These are phyloP conservation scores for Etheostoma perlongum DNA, from an alignment of 2,797 vertebrate genomes.

Conservation along the genomic window DNA sequence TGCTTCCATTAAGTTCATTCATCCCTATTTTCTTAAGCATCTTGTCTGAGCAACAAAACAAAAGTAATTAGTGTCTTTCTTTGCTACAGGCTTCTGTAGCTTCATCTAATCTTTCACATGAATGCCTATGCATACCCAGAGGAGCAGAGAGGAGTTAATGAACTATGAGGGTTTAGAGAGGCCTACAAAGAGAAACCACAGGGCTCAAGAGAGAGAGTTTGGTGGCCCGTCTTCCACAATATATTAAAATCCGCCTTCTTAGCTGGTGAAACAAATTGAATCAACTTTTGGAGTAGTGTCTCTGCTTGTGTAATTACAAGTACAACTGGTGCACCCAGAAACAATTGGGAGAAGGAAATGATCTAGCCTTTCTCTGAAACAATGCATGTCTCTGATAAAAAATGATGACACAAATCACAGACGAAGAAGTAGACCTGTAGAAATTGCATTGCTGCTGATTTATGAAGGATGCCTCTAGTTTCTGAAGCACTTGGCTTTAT, in stretches of 20 bases:
- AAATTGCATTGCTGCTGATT: slow-evolving; percentile 24
- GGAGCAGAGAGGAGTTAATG: slow-evolving; percentile 55
- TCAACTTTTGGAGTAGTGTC: slow-evolving; percentile 48
- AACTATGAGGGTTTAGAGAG: slow-evolving; percentile 58
- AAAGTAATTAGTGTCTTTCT: slow-evolving; percentile 71
- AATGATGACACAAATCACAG: slow-evolving; percentile 61
- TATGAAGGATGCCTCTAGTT: slow-evolving; percentile 39
- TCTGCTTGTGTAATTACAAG: slow-evolving; percentile 64
- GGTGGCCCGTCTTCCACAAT: slow-evolving; percentile 58
- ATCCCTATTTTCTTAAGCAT: slow-evolving; percentile 46
- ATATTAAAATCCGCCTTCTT: slow-evolving; percentile 46
- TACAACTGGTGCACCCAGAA: slow-evolving; percentile 44
- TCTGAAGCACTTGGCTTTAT: slow-evolving; percentile 18
- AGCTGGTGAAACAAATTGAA: slow-evolving; percentile 72
- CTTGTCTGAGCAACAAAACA: slow-evolving; percentile 63
- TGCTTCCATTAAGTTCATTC: slow-evolving; percentile 54
- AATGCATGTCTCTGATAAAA: slow-evolving; percentile 53
- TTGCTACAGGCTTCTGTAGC: slow-evolving; percentile 49
- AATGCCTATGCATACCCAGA: slow-evolving; percentile 49
- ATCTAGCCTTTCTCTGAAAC: slow-evolving; percentile 42
- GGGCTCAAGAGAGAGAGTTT: slow-evolving; percentile 27
- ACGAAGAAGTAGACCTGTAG: slow-evolving; percentile 43
- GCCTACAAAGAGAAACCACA: slow-evolving; percentile 49
- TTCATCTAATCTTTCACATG: slow-evolving; percentile 58
- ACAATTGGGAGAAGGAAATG: slow-evolving; percentile 56